Base-by-base conservation (phyloP, 2,888 invertebrate species). In the Limnephilus marmoratus region DNA sequence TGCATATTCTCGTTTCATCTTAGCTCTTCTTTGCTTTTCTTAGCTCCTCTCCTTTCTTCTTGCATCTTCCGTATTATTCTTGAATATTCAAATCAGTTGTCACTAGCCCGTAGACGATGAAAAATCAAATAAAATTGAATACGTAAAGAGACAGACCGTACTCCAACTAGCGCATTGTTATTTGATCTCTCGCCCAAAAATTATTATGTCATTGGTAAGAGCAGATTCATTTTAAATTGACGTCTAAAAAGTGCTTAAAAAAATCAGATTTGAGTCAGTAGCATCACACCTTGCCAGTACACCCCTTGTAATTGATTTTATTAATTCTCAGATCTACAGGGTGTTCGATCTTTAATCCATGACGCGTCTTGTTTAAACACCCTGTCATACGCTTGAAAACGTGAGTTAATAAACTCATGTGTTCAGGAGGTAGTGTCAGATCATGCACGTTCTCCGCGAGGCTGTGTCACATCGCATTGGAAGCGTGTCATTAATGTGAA, bases 361-460 rank as follows among this genome's bases (percentile, higher is more conserved):
- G 83, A 31, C 34, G 37, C 34, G 37, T 68, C 68, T 4, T 86
- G 45, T 37, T 86, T 45, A 41, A 45, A 86, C 86, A 86, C 18
- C 29, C 86, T 86, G 86, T 86, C 86, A 86, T 45, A 86, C 49
- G 86, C 29, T 45, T 29, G 86, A 45, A 18, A 41, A 41, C 86
- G n/a, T 45, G 49, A 86, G 45, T 86, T 86, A 86, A 86, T 45
- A 86, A 86, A 86, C 12, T 86, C 86, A 29, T 53, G 29, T n/a
- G 37, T 83, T 37, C 83, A 11, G 15, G 34, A 37, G 83, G 83
- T 37, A 83, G 37, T 11, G 83, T 83, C 83, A 83, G 24, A 83
- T 37, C 83, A 83, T 34, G 24, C 83, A 68, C 68, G 68, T 68
- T 68, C 68, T 68, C 68, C 68, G 68, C 24, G 68, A 68, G 24